Base-by-base conservation (phyloP, 2,113 vertebrate genomes). In the Microcebus tavaratra region DNA sequence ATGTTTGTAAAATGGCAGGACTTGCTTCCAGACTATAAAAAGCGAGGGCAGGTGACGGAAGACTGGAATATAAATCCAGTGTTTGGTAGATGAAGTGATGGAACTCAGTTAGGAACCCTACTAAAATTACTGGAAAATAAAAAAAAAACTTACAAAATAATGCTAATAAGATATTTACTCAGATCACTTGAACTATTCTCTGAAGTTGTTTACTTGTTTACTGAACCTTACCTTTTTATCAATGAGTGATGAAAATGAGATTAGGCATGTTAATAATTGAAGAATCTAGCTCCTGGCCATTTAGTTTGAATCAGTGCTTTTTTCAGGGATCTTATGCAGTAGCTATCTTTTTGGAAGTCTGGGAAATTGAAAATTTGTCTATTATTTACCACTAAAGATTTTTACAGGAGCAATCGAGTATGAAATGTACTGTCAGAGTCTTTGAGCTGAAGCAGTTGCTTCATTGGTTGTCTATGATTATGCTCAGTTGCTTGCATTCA, bases 191-290 rank as follows among this genome's bases (percentile, higher is more conserved):
- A 78, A 53, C 21, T 80, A 55, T 61, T 29, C 80, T 92, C 88
- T 31, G 67, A 87, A 88, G 29, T 75, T 65, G 13, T 57, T 88
- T 76, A 65, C 25, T 96, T 85, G 50, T 94, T 70, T 67, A 86
- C 53, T 65, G 21, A 96, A 59, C 31, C 42, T 87, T 29, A 53
- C 3, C 13, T 91, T 86, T 73, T 96, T 61, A 94, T 82, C 89
- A 91, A 89, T 92, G 90, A 96, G 0, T 82, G 10, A 63, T 96
- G 29, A 88, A 88, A 95, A 95, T 20, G 67, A 75, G 65, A 21
- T 34, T 29, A 29, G 45, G 5, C 27, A 79, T 20, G 55, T 90
- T 80, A 91, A 96, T 91, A 92, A 97, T 89, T 90, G 48, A 93
- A 83, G 76, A 83, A 75, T 25, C 23, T 14, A 34, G 34, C 50